Evolutionary conservation across 2,113 vertebrate species (phyloP).

Genomic region (Paralichthys olivaceus): DNA sequence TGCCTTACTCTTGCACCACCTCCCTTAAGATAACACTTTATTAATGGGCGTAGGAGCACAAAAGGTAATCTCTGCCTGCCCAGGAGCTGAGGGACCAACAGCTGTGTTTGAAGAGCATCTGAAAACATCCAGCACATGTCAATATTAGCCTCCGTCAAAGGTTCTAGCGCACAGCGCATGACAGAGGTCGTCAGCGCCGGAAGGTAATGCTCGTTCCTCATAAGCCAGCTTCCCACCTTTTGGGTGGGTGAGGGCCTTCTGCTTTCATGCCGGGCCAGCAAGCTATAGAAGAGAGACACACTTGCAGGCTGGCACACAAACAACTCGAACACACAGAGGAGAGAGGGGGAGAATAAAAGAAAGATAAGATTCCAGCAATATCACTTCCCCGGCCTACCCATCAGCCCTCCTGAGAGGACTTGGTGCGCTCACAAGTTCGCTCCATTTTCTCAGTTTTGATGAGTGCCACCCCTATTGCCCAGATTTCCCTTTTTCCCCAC

Average conservation of each 20-base stretch:
- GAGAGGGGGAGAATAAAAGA: slow-evolving; percentile 3
- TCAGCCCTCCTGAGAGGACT: slow-evolving; percentile 84
- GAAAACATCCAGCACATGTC: slow-evolving; percentile 67
- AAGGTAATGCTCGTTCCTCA: slow-evolving; percentile 63
- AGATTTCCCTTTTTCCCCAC: slow-evolving; percentile 73
- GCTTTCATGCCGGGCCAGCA: slow-evolving; percentile 65
- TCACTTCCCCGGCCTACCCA: slow-evolving; percentile 81
- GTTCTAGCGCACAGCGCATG: slow-evolving; percentile 52
- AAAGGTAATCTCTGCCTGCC: slow-evolving; percentile 58
- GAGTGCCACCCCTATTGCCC: slow-evolving; percentile 76
- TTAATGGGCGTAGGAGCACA: slow-evolving; percentile 65
- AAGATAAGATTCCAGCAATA: slow-evolving; percentile 71
- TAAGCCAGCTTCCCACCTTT: slow-evolving; percentile 54
- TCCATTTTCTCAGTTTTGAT: slow-evolving; percentile 83
- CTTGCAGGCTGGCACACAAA: slow-evolving; percentile 32
- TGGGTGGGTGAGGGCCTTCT: slow-evolving; percentile 49
- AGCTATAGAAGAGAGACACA: slow-evolving; percentile 40
- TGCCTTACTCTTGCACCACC: slow-evolving; percentile 25
- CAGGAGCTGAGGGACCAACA: slow-evolving; percentile 59
- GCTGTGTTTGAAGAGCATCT: slow-evolving; percentile 38
- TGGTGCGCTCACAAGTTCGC: slow-evolving; percentile 81
- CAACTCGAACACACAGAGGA: slow-evolving; percentile 14
- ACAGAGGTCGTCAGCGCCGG: slow-evolving; percentile 68
- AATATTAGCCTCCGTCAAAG: slow-evolving; percentile 67
- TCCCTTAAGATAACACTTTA: slow-evolving; percentile 66